phyloP scores from a whole-genome alignment of 1,140 invertebrate species.

The Octopus bimaculoides region DNA sequence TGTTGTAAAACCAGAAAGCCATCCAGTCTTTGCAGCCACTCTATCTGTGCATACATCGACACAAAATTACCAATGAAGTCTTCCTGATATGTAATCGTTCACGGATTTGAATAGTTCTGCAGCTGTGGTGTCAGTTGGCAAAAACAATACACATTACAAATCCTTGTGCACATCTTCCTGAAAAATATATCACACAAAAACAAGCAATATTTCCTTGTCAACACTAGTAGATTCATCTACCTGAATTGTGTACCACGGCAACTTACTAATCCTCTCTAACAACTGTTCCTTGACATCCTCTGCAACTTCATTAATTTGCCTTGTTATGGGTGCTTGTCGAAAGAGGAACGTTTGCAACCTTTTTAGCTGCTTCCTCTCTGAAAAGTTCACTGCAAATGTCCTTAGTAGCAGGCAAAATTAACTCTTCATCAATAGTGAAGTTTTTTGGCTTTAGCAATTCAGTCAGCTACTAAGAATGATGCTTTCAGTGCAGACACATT shows the following conservation, averaged over 20 bases:
- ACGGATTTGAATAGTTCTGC: conserved; percentile 2
- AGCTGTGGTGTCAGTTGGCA: conserved; percentile 4
- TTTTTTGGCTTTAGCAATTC: background rate
- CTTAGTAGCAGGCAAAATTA: conserved; percentile 4
- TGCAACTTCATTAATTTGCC: conserved; percentile 2
- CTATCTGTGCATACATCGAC: background rate
- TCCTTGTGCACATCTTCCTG: background rate
- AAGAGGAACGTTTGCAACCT: conserved; percentile 3
- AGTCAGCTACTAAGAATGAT: background rate
- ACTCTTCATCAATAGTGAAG: conserved; percentile 9
- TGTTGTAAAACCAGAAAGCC: conserved; percentile 1
- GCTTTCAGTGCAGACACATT: background rate
- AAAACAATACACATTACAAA: background rate
- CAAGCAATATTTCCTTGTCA: conserved; percentile 4
- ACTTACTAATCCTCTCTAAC: background rate
- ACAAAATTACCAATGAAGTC: background rate
- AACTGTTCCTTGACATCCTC: background rate
- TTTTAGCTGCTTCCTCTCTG: conserved; percentile 4
- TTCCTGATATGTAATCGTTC: conserved; percentile 4
- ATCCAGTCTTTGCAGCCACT: background rate
- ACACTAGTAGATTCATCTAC: conserved; percentile 7
- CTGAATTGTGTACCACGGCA: conserved; percentile 2
- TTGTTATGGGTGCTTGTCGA: background rate
- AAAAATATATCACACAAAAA: background rate
- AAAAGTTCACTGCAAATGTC: conserved; percentile 1